Conservation (phyloP, 2,113 vertebrate species). For the Donacobius atricapilla region DNA sequence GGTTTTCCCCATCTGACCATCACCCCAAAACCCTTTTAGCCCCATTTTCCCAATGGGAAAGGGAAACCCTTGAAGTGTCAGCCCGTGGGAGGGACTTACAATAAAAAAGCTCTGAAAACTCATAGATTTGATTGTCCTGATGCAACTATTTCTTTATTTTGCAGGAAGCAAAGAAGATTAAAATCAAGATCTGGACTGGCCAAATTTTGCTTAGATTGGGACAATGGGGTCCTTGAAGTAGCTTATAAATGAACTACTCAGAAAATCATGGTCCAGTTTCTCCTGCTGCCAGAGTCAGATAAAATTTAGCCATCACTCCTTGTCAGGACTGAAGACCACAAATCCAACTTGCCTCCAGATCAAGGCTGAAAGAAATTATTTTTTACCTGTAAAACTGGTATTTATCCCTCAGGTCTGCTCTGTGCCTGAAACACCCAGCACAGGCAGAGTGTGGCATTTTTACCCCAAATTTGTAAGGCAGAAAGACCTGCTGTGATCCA, state of each 20-base stretch:
- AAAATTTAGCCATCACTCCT: background rate
- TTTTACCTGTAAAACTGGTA: background rate
- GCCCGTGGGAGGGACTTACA: background rate
- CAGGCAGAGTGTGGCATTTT: background rate
- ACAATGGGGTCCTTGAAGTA: accelerated
- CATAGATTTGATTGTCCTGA: background rate
- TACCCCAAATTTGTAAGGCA: background rate
- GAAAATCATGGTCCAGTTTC: background rate
- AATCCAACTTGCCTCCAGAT: background rate
- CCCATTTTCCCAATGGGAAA: background rate
- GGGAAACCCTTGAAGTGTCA: background rate
- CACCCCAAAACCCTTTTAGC: background rate
- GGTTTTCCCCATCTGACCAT: background rate
- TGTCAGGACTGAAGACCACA: background rate
- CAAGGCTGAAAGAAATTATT: background rate
- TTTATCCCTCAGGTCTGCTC: background rate
- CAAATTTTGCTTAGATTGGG: background rate
- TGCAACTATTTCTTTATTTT: background rate
- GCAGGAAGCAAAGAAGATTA: background rate
- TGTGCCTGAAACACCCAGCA: background rate
- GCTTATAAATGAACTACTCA: background rate
- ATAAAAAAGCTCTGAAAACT: background rate
- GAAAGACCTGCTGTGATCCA: background rate
- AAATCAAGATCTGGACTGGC: background rate
- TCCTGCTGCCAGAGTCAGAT: background rate